phyloP scores from a whole-genome alignment of 2,888 invertebrate species.

The Macrosoma leucophasiata region DNA sequence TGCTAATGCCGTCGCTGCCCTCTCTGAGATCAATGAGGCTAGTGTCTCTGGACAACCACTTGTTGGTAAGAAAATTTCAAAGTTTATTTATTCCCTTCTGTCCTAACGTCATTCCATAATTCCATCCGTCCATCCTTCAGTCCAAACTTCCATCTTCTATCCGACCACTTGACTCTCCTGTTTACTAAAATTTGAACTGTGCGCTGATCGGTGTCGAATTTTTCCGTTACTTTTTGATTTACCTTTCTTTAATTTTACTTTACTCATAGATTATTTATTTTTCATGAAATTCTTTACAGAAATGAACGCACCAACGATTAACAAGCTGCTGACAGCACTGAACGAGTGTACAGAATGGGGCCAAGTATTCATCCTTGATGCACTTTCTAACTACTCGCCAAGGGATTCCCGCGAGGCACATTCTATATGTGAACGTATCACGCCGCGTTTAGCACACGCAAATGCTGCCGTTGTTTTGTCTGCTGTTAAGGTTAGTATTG shows the following conservation, averaged over 20 bases:
- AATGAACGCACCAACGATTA: slow-evolving; percentile 98
- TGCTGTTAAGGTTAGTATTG: slow-evolving; percentile 88
- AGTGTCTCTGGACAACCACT: slow-evolving; percentile 95
- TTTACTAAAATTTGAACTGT: not conserved
- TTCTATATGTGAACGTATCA: slow-evolving; percentile 98
- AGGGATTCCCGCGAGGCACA: slow-evolving; percentile 98
- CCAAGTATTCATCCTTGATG: slow-evolving; percentile 98
- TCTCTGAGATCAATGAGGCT: slow-evolving; percentile 98
- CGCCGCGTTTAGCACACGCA: slow-evolving; percentile 97
- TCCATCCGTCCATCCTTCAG: no score
- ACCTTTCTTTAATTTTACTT: no score
- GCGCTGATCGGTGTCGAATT: no score
- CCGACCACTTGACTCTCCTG: no score
- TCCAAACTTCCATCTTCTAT: no score
- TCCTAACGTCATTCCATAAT: no score
- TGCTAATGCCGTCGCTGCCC: slow-evolving; percentile 98
- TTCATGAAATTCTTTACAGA: slow-evolving; percentile 78
- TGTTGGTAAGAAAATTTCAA: slow-evolving; percentile 76
- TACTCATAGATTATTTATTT: no score
- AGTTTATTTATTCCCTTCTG: no score
- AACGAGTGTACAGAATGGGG: slow-evolving; percentile 99
- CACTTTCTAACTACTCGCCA: slow-evolving; percentile 97
- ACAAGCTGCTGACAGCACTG: slow-evolving; percentile 97
- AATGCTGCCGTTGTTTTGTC: slow-evolving; percentile 99
- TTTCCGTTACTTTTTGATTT: no score